A percentile compares a stretch with the other conserved stretches of the same genome.
Conservation (phyloP, 2,888 invertebrate species). For the Drosophila affinis region DNA sequence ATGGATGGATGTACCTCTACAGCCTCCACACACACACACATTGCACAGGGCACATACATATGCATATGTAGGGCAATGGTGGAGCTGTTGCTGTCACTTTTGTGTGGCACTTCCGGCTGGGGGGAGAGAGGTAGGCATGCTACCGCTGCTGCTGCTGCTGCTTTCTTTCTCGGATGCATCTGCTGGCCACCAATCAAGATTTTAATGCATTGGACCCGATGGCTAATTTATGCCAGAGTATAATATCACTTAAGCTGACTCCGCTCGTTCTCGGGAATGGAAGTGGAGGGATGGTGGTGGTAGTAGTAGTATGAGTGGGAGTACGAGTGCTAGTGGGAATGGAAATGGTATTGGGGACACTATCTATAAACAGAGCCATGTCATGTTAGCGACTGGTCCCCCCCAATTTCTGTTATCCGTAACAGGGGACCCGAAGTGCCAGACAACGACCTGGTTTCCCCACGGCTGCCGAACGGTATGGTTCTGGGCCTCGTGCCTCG, state of each 20-base stretch:
- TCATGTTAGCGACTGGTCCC: not conserved
- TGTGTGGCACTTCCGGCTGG: slow-evolving; percentile 46
- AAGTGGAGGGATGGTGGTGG: not conserved
- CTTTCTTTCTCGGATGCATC: slow-evolving; percentile 63
- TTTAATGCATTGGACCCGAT: slow-evolving; percentile 52
- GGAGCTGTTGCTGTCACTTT: slow-evolving; percentile 31
- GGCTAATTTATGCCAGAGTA: slow-evolving; percentile 54
- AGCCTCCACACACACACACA: not conserved
- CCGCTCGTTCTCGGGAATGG: not conserved
- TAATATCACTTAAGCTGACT: slow-evolving; percentile 72
- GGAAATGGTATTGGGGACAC: slow-evolving; percentile 1
- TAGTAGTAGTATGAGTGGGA: not conserved
- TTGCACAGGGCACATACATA: not conserved
- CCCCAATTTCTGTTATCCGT: slow-evolving; percentile 36
- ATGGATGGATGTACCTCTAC: not conserved
- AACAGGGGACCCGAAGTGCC: slow-evolving; percentile 31
- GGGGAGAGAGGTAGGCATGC: not conserved
- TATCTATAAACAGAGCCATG: slow-evolving; percentile 49
- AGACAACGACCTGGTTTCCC: slow-evolving; percentile 68
- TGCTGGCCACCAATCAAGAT: slow-evolving; percentile 81
- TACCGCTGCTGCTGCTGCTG: slow-evolving; percentile 67
- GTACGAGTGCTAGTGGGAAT: not conserved
- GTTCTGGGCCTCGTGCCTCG: not conserved
- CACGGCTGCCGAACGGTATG: not conserved
- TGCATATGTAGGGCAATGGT: slow-evolving; percentile 39